Evolutionary conservation across 1,140 invertebrate species (phyloP).

Genomic region (Planococcus citri): DNA sequence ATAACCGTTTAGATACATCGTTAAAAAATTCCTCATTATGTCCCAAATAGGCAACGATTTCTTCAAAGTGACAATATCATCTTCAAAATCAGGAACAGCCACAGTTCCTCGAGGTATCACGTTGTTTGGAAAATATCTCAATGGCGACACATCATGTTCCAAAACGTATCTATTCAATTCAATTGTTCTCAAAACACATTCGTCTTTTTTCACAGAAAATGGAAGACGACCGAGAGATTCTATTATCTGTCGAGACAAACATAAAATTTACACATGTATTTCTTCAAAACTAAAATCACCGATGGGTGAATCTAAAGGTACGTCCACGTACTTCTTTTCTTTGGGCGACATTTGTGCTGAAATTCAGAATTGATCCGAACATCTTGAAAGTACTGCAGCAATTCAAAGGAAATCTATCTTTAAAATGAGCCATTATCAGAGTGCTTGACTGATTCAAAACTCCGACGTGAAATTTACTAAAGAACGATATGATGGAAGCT

Average conservation of each 20-base stretch:
- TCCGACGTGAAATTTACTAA: not conserved
- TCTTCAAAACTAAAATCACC: no score
- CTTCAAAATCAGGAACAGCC: conserved; percentile 8
- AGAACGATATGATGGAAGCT: not conserved
- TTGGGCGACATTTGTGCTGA: not conserved
- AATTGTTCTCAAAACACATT: not conserved
- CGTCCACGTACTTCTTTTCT: conserved; percentile 18
- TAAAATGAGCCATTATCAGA: not conserved
- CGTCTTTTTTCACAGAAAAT: not conserved
- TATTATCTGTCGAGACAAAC: not conserved
- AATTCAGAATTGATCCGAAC: not conserved
- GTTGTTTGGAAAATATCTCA: not conserved
- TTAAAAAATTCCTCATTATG: conserved; percentile 11
- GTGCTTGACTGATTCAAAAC: not conserved
- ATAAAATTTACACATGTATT: no score
- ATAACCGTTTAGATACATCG: not conserved
- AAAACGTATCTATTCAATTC: conserved; percentile 11
- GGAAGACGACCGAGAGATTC: not conserved
- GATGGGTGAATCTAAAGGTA: no score
- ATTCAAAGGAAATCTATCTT: not conserved
- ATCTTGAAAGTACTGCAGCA: not conserved
- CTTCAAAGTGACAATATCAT: not conserved
- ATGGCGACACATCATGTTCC: not conserved
- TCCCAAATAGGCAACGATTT: conserved; percentile 10
- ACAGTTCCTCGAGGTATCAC: not conserved